Evolutionary conservation across 2,797 vertebrate species (phyloP), one percentile per base, ranked within the genome.

Genomic region (Apodemus agrarius): DNA sequence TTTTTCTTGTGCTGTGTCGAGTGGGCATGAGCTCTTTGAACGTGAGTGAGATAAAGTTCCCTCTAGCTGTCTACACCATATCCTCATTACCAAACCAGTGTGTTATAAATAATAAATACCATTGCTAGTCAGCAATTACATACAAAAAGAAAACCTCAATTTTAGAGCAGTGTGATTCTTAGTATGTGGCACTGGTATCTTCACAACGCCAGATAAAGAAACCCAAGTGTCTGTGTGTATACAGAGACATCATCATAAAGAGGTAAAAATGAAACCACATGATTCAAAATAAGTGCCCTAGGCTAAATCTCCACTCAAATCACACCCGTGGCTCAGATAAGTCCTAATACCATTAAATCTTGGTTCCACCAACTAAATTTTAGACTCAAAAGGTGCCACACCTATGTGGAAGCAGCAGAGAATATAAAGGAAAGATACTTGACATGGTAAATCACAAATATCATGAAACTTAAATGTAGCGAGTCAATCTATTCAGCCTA

Each of bases 1-100:
- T 31, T 49, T 89, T 90, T 95, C 90, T 91, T 96, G 91, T 94
- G 72, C 3, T 93, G 29, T 87, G 9, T 93, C 54, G 93, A 67
- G 46, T 9, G 29, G 24, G 37, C 74, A 89, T 13, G 9, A 72
- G 57, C n/a, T 54, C 1, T 83, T 92, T 72, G 92, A 96, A 95
- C 85, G 87, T 76, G 52, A 82, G 74, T 82, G 52, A 93, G 52
- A 22, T 85, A 79, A 92, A 67, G 46, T 40, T 90, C 21, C 6
- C 67, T 31, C 61, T 86, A 74, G 80, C 40, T 65, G 65, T 37
- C 63, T 16, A 86, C 49, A 76, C 75, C n/a, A 21, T 40, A 59
- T 40, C 40, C 14, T 74, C 57, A 85, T 57, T 75, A 67, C 26
- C 46, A 31, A 90, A 93, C 72, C 6, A 89, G 29, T 7, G 40